Conservation (phyloP, 2,113 vertebrate species). For the Sinocyclocheilus maitianheensis region DNA sequence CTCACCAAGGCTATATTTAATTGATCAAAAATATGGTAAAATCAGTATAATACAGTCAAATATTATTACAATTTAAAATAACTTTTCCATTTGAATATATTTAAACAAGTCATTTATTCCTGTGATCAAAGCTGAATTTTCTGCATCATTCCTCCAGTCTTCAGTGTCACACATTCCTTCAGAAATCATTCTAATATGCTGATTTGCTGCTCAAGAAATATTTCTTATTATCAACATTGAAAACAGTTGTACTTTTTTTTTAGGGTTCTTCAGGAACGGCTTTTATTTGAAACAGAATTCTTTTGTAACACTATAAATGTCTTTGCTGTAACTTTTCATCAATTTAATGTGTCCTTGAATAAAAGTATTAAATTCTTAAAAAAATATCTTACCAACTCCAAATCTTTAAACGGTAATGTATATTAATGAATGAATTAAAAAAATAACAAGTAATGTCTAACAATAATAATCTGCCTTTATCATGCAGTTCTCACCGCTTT, state of each 20-base stretch:
- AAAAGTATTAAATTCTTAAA: background rate
- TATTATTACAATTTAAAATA: no score
- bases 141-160: no score
- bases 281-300: background rate
- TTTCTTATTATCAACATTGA: background rate
- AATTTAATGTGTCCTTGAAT: background rate
- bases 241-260: background rate
- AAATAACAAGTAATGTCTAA: background rate
- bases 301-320: background rate
- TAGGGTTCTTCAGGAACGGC: no score
- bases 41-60: no score
- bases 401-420: background rate
- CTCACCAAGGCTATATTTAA: no score
- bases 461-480: background rate
- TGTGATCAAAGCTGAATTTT: no score
- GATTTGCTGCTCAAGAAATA: no score
- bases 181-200: no score
- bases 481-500: constrained; percentile 86
- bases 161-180: no score
- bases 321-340: background rate
- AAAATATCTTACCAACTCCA: background rate
- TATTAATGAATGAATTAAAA: background rate
- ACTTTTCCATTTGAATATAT: no score
- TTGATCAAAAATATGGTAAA: no score
- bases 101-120: no score